Evolutionary conservation across 2,797 vertebrate genomes (phyloP).

Genomic region (Tapirus indicus): DNA sequence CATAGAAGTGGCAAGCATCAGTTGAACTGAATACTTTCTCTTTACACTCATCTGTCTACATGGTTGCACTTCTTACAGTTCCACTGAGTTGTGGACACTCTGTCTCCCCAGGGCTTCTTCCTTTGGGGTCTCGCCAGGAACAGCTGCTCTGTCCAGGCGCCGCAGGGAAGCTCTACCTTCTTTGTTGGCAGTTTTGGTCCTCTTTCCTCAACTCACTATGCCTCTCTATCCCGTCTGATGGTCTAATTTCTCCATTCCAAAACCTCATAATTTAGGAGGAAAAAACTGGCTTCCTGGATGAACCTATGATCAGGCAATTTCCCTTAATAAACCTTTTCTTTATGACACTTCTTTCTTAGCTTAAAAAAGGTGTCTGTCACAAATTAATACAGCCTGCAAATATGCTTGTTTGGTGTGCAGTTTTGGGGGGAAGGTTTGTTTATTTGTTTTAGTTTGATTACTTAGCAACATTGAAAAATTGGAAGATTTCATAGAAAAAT

Average conservation of each 20-base stretch:
- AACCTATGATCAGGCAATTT: background rate
- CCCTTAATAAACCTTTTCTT: conserved; percentile 35
- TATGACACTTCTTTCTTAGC: background rate
- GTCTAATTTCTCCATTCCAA: background rate
- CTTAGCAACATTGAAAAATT: background rate
- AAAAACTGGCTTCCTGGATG: background rate
- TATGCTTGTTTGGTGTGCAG: background rate
- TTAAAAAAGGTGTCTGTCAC: background rate
- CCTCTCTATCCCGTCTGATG: background rate
- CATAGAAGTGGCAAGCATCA: background rate
- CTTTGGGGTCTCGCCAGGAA: background rate
- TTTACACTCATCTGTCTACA: background rate
- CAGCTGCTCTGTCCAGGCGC: background rate
- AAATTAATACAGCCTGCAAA: background rate
- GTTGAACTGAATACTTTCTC: background rate
- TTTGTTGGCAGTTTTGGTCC: background rate
- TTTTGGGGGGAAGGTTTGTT: background rate
- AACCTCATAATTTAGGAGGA: background rate
- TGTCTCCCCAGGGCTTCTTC: background rate
- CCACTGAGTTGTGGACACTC: background rate
- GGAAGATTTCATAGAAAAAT: background rate
- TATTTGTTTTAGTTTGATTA: background rate
- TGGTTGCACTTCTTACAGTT: background rate
- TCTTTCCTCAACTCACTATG: background rate
- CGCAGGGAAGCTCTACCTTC: background rate